Evolutionary conservation across 2,888 invertebrate species (phyloP), one percentile per base, ranked within the genome.

Genomic region (Leucoma salicis): DNA sequence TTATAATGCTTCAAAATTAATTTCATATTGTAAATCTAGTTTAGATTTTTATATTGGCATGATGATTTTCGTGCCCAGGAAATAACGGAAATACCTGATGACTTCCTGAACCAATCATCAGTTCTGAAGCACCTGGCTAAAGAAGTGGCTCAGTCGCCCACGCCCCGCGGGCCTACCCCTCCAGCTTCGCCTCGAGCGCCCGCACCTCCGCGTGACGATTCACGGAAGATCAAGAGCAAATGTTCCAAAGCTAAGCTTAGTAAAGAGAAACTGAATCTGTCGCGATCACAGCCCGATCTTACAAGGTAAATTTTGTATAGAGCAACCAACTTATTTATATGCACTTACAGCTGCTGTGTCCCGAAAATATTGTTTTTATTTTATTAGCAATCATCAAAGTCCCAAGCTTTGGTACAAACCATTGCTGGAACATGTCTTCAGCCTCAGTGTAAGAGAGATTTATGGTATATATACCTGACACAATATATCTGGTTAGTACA

Each of bases 221-320:
- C 63, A 2, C 65, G 78, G 31, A 78, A 82, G 42, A 42, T 60
- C n/a, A 85, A 83, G 46, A 71, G 77, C 33, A 83, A 84, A 41
- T 76, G 72, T 3, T 66, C 78, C 1, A 88, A 86, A 46, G 77
- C 78, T 3, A 84, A 85, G 40, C 77, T 90, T 0, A 88, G 81
- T 63, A 89, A 88, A 49, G 93, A 93, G 59, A 93, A 93, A 61
- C 76, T 93, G 2, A 93, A 91, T 44, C 69, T 95, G 46, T 95
- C 95, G 3, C 92, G 95, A 63, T 96, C 96, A 0, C 96, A 96
- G 72, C 96, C 96, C 0, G 96, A 97, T 84, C 86, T 96, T 53
- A 94, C 94, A 0, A 93, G 93, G 79, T 90, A 67, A 91, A 5
- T 21, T 21, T 21, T 21, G 21, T 1, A 21, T 21, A 4, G 6